Conservation (phyloP, 2,888 invertebrate genomes). For the Volucella inflata region DNA sequence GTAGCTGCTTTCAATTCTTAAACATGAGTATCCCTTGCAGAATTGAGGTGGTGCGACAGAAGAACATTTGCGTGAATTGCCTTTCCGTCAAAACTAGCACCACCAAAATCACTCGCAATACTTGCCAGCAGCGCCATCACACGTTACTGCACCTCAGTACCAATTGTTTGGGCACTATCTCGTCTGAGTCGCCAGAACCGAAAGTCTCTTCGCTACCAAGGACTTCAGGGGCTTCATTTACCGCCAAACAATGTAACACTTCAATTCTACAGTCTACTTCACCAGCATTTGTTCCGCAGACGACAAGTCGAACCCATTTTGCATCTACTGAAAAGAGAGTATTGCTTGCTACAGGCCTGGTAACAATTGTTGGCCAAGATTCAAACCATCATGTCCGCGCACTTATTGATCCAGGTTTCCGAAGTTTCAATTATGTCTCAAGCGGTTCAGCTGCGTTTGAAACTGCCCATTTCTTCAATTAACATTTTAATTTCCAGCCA, state of each 20-base stretch:
- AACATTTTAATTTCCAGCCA: background rate
- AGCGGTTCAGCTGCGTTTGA: background rate
- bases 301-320: too few species aligned
- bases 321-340: too few species aligned
- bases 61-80: too few species aligned
- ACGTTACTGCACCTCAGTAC: too few species aligned
- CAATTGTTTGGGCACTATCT: too few species aligned
- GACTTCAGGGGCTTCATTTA: background rate
- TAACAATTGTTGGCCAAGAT: constrained; percentile 9
- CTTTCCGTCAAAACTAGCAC: too few species aligned
- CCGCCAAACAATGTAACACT: background rate
- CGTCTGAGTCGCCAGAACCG: too few species aligned
- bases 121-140: background rate
- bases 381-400: background rate
- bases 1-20: background rate
- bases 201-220: background rate
- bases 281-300: constrained; percentile 12
- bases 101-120: background rate
- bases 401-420: constrained; percentile 10
- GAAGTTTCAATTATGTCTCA: constrained; percentile 25
- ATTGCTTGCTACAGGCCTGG: constrained; percentile 2
- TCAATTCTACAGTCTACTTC: too few species aligned
- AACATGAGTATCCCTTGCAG: background rate
- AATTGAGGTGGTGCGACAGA: too few species aligned
- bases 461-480: background rate